Evolutionary conservation across 1,140 invertebrate genomes (phyloP), one percentile per base, ranked within the genome.

Genomic region (Leptonema lineaticorne): DNA sequence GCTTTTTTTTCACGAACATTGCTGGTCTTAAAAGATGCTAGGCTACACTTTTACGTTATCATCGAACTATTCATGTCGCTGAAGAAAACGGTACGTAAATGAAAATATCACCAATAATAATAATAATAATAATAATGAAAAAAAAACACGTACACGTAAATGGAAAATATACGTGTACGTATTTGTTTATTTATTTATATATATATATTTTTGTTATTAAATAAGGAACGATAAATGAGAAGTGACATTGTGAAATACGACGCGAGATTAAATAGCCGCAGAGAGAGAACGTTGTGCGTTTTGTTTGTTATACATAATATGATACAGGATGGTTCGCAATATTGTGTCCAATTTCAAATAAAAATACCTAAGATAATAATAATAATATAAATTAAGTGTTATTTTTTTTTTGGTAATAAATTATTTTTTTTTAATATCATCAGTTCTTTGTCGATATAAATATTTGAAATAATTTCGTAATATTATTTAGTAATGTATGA

Each of bases 1-100:
- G 27, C 56, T 70, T 70, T 33, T 70, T 70, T 59, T 70, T 70
- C 48, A 70, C 69, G 20, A 70, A 69, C 68, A 69, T 69, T 24
- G 50, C 27, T 24, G 24, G 50, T 53, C 20, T 22, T 9, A 20
- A 7, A 53, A 24, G 20, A 46, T 24, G 27, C 26, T 64, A 62
- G n/a, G n/a, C 46, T 62, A 45, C 33, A 37, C 59, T 62, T 62
- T n/a, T 62, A 62, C n/a, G 59, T 16, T 33, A 33, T 45, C 37
- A 11, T 11, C 59, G 16, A 53, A 64, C 62, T 64, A 64, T 64
- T 50, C 62, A 64, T 46, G 16, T 64, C 41, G 33, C 33, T 14
- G 37, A 50, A 26, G 14, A 70, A 67, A 70, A 67, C 58, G 33
- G 59, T 33, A 48, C 46, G 63, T 58, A 50, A 67, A 70, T 70